Percentiles rank a stretch among this genome's conserved stretches.
phyloP scores from a whole-genome alignment of 2,888 invertebrate species.

The Diarsia rubi region DNA sequence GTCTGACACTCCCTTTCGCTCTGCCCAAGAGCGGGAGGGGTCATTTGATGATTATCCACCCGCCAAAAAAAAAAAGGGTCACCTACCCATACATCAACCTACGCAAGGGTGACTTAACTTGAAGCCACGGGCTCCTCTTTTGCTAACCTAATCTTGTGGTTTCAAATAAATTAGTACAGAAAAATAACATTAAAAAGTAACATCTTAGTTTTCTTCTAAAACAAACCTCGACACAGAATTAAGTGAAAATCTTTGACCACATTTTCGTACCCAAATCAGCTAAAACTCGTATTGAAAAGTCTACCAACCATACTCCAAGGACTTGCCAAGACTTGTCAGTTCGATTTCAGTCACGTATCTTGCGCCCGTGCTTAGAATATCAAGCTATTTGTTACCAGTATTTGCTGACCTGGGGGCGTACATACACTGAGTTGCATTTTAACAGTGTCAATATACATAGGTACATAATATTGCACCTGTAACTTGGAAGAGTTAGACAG shows the following conservation, averaged over 20 bases:
- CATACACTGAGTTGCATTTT: background rate
- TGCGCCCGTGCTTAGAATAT: background rate
- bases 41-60: too few relatives aligned
- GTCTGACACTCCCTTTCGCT: too few relatives aligned
- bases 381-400: background rate
- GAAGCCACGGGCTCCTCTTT: too few relatives aligned
- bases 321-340: constrained; percentile 6
- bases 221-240: background rate
- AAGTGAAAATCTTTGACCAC: constrained; percentile 5
- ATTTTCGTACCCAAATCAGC: background rate
- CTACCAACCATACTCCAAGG: background rate
- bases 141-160: too few relatives aligned
- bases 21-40: too few relatives aligned
- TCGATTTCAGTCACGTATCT: constrained; percentile 44
- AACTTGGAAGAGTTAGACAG: background rate
- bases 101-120: too few relatives aligned
- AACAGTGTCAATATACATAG: background rate
- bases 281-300: constrained; percentile 3
- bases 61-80: too few relatives aligned
- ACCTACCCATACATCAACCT: too few relatives aligned
- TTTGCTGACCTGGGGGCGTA: background rate
- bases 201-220: background rate
- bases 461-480: background rate
- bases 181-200: background rate
- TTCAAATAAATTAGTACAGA: background rate